Conservation (phyloP, 2,113 vertebrate genomes). For the Syrrhaptes paradoxus region DNA sequence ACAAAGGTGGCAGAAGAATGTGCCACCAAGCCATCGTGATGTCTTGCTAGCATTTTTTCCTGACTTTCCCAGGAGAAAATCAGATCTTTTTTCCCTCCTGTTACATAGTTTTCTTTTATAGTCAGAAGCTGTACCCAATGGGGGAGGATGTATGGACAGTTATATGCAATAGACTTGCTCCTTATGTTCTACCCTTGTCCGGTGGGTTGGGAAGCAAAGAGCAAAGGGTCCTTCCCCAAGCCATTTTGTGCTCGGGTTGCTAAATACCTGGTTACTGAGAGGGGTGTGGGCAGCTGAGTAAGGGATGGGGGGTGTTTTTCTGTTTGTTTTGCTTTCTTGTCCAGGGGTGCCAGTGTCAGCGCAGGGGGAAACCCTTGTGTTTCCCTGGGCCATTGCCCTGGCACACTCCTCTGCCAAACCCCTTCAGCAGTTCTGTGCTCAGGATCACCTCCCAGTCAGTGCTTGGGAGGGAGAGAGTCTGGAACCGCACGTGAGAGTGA, state of each 20-base stretch:
- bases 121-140: neutral
- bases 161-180: neutral
- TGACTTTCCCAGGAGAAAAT: neutral
- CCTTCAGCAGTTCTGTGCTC: accelerated
- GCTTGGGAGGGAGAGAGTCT: neutral
- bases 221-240: neutral
- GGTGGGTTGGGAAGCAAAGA: neutral
- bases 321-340: neutral
- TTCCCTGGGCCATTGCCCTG: neutral
- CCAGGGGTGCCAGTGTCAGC: accelerated
- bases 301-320: neutral
- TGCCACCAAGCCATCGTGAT: neutral
- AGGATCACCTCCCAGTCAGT: neutral
- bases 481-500: neutral
- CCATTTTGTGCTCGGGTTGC: neutral
- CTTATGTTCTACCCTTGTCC: neutral
- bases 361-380: neutral
- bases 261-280: neutral
- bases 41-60: neutral
- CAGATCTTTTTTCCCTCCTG: neutral
- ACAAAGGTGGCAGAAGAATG: neutral
- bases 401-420: accelerated
- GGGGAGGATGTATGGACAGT: neutral
- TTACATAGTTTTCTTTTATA: neutral
- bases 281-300: accelerated